Percentiles rank a stretch among this genome's conserved stretches.
Evolutionary conservation across 92 coral and sea anemone species (phyloP).

Genomic region (Phenganax stokvisi): DNA sequence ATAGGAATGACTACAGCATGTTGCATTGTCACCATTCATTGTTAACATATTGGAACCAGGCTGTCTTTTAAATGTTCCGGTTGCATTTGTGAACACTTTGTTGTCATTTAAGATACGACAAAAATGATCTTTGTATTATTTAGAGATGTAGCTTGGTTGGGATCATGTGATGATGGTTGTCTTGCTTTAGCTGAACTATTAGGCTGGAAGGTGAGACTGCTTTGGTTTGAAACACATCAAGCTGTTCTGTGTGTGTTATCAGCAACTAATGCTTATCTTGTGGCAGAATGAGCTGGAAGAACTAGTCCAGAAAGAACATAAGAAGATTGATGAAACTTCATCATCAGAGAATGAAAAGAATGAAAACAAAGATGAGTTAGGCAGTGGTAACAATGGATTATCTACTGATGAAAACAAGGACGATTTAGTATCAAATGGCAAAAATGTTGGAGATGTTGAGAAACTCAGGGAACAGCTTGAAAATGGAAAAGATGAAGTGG

Average conservation of each 20-base stretch:
- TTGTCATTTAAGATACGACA: background rate
- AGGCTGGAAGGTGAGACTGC: slow-evolving; percentile 81
- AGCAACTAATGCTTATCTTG: background rate
- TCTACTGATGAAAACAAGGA: background rate
- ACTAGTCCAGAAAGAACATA: slow-evolving; percentile 57
- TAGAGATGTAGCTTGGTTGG: slow-evolving; percentile 96
- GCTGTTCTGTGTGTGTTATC: background rate
- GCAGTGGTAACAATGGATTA: background rate
- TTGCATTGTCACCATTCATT: too few relatives aligned
- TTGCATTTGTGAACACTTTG: background rate
- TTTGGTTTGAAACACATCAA: background rate
- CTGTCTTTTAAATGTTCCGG: too few relatives aligned
- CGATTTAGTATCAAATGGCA: background rate
- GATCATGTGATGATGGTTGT: slow-evolving; percentile 90
- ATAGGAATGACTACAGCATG: too few relatives aligned
- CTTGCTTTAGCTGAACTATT: slow-evolving; percentile 78
- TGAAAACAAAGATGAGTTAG: background rate
- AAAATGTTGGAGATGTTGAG: background rate
- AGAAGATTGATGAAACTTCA: slow-evolving; percentile 52
- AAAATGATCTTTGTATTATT: background rate
- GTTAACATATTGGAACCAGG: too few relatives aligned
- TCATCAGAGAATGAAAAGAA: background rate
- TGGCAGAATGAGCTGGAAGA: slow-evolving; percentile 64
- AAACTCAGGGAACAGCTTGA: background rate
- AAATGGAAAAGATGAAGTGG: background rate